Percentiles rank a stretch among this genome's conserved stretches.
phyloP scores from a whole-genome alignment of 1,140 invertebrate genomes.

The Dendroctonus valens region DNA sequence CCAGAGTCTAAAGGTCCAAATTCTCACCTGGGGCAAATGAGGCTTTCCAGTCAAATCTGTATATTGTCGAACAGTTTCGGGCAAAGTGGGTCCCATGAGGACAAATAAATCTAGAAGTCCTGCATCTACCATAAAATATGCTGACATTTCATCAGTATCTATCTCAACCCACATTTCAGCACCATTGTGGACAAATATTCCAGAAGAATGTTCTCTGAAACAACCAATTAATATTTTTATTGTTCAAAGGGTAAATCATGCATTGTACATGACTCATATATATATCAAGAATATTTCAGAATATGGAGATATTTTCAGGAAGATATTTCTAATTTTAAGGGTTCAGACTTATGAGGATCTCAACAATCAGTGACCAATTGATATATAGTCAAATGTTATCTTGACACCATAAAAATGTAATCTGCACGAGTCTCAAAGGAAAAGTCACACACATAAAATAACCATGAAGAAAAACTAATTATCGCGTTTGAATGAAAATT shows the following conservation, averaged over 20 bases:
- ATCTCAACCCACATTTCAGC: slow-evolving; percentile 98
- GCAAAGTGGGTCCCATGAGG: slow-evolving; percentile 79
- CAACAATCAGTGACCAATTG: too few relatives aligned
- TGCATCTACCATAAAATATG: slow-evolving; percentile 86
- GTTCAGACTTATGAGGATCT: too few relatives aligned
- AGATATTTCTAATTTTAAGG: too few relatives aligned
- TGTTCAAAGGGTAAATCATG: background rate
- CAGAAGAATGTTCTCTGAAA: slow-evolving; percentile 92
- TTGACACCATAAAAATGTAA: too few relatives aligned
- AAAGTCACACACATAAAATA: too few relatives aligned
- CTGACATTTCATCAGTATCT: slow-evolving; percentile 62
- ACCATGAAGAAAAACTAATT: too few relatives aligned
- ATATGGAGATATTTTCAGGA: too few relatives aligned
- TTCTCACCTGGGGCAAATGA: slow-evolving; percentile 50
- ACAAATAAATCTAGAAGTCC: slow-evolving; percentile 92
- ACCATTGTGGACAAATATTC: slow-evolving; percentile 94
- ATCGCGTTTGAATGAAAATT: too few relatives aligned
- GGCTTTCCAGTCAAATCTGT: slow-evolving; percentile 76
- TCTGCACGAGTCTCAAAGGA: too few relatives aligned
- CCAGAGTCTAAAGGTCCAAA: slow-evolving; percentile 58
- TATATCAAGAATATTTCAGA: too few relatives aligned
- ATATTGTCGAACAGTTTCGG: slow-evolving; percentile 87
- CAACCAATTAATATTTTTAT: background rate
- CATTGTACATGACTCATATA: too few relatives aligned
- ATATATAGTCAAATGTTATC: too few relatives aligned